These are phyloP conservation scores for Microcebus lehilahytsara DNA, from an alignment of 2,113 vertebrate genomes.

Conservation along the genomic window DNA sequence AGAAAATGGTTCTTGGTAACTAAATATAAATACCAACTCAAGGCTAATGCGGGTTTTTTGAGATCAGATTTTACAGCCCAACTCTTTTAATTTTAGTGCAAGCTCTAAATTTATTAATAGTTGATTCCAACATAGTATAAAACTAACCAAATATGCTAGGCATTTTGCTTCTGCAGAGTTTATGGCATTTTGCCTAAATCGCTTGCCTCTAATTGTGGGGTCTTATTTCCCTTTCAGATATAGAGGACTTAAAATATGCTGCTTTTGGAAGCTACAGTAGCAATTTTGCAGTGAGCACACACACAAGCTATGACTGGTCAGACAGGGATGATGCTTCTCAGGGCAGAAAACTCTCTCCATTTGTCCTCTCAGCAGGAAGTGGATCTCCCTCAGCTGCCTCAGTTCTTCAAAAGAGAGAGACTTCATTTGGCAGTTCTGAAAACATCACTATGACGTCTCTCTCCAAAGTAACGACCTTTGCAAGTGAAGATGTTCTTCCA, in stretches of 20 bases:
- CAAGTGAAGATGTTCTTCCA: constrained; percentile 83
- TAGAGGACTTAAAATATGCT: constrained; percentile 94
- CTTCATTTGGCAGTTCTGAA: constrained; percentile 91
- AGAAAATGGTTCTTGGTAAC: constrained; percentile 25
- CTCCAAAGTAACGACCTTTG: constrained; percentile 87
- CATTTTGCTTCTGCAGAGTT: constrained; percentile 49
- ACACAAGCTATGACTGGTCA: constrained; percentile 92
- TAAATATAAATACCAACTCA: constrained; percentile 27
- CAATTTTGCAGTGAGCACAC: constrained; percentile 86
- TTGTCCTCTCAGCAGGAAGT: constrained; percentile 80
- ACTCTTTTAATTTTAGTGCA: constrained; percentile 50
- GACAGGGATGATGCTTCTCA: constrained; percentile 90
- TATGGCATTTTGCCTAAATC: constrained; percentile 50
- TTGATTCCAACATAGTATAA: constrained; percentile 3
- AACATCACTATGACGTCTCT: constrained; percentile 88
- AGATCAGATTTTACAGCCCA: constrained; percentile 55
- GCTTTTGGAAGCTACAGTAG: constrained; percentile 88
- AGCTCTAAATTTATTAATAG: constrained; percentile 42
- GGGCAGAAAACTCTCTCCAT: constrained; percentile 83
- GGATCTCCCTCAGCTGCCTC: constrained; percentile 82
- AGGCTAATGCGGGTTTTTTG: constrained; percentile 38
- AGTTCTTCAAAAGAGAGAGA: constrained; percentile 89
- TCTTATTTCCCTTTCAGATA: constrained; percentile 91
- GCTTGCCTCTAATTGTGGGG: constrained; percentile 75
- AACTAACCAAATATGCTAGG: constrained; percentile 34